Evolutionary conservation across 2,113 vertebrate genomes (phyloP), one percentile per base, ranked within the genome.

Genomic region (Ochotona princeps): DNA sequence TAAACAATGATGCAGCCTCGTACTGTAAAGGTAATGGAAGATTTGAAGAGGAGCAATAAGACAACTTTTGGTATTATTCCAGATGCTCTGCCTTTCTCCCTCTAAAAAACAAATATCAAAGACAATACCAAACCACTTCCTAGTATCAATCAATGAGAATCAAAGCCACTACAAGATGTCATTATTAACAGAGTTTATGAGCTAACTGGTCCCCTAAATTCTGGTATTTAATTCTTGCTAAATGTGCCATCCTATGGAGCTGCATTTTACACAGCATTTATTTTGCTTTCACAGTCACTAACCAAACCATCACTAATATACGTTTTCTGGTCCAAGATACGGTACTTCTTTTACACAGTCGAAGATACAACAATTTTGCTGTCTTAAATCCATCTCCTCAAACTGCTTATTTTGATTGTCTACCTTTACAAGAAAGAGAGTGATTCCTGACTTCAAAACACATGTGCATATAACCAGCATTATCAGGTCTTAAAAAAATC

Each of bases 351-450:
- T 96, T 90, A 96, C 89, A 90, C 90, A 94, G 90, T 83, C 28
- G 79, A 97, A 96, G 89, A 93, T 93, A 95, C 90, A 95, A 94
- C 90, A 95, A 96, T 97, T 96, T 95, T 86, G 92, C 89, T 90
- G 88, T 96, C 95, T 97, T 96, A 96, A 95, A 97, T 89, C 94
- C 84, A 96, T 97, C 73, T 92, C 80, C 84, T 92, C 95, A 96
- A 93, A 94, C 80, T 91, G 83, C 89, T 95, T 96, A 96, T 96
- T 96, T 96, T 96, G 95, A 96, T 87, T 96, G 86, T 92, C 89
- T 95, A 80, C 80, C 38, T 94, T 94, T 89, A 95, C 83, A 92
- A 95, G 81, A 95, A 95, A 93, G 92, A 61, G 57, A 91, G 81
- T 72, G 76, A 92, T 89, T 94, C 76, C 25, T 79, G 73, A 90